Conservation (phyloP, 2,888 invertebrate genomes). For the Agonopterix subpropinquella region DNA sequence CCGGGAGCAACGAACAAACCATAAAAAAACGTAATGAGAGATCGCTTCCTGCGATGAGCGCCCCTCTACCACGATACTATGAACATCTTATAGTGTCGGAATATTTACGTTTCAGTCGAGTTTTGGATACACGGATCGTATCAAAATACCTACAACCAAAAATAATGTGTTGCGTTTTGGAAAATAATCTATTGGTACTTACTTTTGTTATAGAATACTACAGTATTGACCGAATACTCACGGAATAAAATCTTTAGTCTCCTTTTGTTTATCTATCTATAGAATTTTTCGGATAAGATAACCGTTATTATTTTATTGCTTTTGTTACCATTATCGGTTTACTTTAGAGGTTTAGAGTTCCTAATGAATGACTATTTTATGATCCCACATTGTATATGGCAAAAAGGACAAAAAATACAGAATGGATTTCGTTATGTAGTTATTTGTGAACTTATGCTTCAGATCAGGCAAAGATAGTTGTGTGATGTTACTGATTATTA, state of each 20-base stretch:
- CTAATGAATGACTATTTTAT: no score
- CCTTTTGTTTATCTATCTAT: neutral
- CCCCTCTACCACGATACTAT: conserved; percentile 29
- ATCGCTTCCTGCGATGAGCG: conserved; percentile 64
- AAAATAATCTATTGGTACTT: no score
- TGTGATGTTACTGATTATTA: no score
- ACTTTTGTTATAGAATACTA: no score
- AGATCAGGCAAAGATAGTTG: no score
- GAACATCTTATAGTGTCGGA: neutral
- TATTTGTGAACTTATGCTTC: no score
- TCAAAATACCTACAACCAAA: neutral
- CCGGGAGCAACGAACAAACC: conserved; percentile 63
- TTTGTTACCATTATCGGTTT: conserved; percentile 5
- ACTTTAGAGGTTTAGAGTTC: no score
- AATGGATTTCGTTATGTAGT: no score
- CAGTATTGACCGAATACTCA: no score
- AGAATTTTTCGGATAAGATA: neutral
- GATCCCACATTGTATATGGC: no score
- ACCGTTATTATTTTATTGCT: neutral
- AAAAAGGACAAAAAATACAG: no score
- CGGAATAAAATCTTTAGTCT: neutral
- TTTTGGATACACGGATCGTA: neutral
- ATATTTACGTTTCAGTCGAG: neutral
- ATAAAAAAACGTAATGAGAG: conserved; percentile 70
- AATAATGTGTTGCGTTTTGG: no score